Base-by-base conservation (phyloP, 92 coral and sea anemone genomes). In the Pocillopora meandrina region DNA sequence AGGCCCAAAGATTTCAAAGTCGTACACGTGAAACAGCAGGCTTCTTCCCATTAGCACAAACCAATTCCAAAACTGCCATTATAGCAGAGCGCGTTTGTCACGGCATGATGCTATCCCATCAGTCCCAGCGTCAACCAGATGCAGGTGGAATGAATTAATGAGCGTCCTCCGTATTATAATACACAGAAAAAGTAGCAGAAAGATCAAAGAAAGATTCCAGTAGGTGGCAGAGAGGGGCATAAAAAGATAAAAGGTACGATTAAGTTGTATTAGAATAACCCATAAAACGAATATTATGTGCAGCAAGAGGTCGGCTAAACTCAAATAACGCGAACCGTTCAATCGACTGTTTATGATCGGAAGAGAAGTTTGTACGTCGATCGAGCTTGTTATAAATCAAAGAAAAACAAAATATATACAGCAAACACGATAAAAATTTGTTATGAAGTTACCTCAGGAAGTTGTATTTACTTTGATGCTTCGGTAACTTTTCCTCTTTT, bases 131-230 rank as follows among this genome's bases (percentile, higher is more conserved):
- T 66, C 52, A 31, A 23, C 89, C 70, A 77, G 68, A 65, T 57
- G 88, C 76, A 67, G 81, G 80, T 84, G 68, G 60, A 85, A 85
- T 77, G 59, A 67, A 63, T 12, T 70, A 68, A 77, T 77, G n/a
- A 65, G 80, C 74, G 76, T 59, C 65, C 19, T 78, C 71, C 78
- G 19, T 23, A 36, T 61, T 56, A 85, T 18, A 63, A 68, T 42
- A 69, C 12, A 61, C 60, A 35, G 61, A 57, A 71, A 73, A 20
- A 72, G 42, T 20, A 71, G 71, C n/a, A 63, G 64, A 84, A 75
- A 78, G 10, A 21, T 68, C 77, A 72, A 79, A 71, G 72, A 71
- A 62, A 82, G 52, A 61, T 72, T 69, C 35, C 71, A 72, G 86
- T 82, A 73, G 86, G 86, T 61, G 80, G 80, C 86, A 83, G 64